Percentiles rank a stretch among this genome's conserved stretches.
Evolutionary conservation across 2,797 vertebrate species (phyloP).

Genomic region (Channa striata): DNA sequence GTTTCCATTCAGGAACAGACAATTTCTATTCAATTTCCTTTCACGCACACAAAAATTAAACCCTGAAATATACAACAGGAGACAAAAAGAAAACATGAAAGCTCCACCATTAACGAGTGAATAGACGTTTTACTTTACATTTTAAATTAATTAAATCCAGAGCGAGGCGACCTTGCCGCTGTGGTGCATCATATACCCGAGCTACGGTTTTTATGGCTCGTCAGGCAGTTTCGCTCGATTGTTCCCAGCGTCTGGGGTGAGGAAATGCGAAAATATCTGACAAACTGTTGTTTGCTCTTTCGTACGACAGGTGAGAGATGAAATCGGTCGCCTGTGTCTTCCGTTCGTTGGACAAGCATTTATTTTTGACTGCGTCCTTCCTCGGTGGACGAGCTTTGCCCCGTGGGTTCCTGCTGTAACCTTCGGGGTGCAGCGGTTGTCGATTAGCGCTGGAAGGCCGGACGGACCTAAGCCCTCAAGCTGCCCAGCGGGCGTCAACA

Average conservation of each 20-base stretch:
- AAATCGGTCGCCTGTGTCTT: not conserved
- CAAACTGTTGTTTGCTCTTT: slow-evolving; percentile 7
- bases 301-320: not conserved
- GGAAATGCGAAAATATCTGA: not conserved
- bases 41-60: not conserved
- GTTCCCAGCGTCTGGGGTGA: slow-evolving; percentile 7
- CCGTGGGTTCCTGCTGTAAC: not conserved
- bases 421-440: not conserved
- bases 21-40: slow-evolving; percentile 13
- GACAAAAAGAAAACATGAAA: slow-evolving; percentile 21
- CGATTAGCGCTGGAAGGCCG: slow-evolving; percentile 10
- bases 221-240: not conserved
- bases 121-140: slow-evolving; percentile 38
- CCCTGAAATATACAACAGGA: slow-evolving; percentile 9
- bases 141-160: slow-evolving; percentile 27
- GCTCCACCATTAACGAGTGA: slow-evolving; percentile 25
- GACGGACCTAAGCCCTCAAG: slow-evolving; percentile 24
- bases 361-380: not conserved
- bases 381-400: not conserved
- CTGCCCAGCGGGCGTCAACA: slow-evolving; percentile 40
- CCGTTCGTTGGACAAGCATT: not conserved
- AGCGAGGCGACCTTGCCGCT: slow-evolving; percentile 35
- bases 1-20: slow-evolving; percentile 19
- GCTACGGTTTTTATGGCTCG: slow-evolving; percentile 9
- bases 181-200: not conserved